Base-by-base conservation (phyloP, 2,797 vertebrate genomes). In the Acrossocheilus wenchowensis region DNA sequence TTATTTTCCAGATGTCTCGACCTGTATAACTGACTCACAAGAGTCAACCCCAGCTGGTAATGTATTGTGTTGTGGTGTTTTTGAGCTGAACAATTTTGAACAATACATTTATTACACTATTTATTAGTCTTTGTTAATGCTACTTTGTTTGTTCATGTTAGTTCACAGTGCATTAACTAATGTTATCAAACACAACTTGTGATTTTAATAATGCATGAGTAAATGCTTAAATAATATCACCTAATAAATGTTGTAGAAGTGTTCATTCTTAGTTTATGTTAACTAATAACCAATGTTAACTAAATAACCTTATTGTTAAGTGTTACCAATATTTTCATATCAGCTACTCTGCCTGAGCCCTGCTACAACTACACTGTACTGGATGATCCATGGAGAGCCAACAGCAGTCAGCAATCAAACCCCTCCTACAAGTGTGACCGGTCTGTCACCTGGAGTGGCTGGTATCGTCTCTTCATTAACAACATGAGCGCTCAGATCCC, bases 401-500 rank as follows among this genome's bases (percentile, higher is more conserved):
- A 0, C 45, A 30, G 0, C 15, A 19, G 8, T 62, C 54, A 60
- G 8, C 6, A 1, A 6, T 6, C 39, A 39, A 39, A 39, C 39
- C 39, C 39, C 39, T 39, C 39, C 39, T 39, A 5, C 11, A 41
- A 4, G 19, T 85, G 75, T 57, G 83, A 72, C 45, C 0, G 2
- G 6, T 7, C 6, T 7, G 0, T 62, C 60, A 26, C 5, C 7
- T 85, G 83, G 83, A 78, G 78, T 1, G 83, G 83, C 21, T 85
- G 83, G 83, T 85, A 85, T 43, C 83, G 74, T 12, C 74, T 85
- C 12, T 36, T 69, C 62, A 54, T 78, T 26, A 39, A 68, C 0
- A 5, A 0, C 1, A 0, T 7, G 11, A 30, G 43, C 7, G 15
- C 30, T 26, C 34, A 54, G 5, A 85, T 85, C 54, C 77, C 84